Evolutionary conservation across 2,113 vertebrate genomes (phyloP).

Genomic region (Pheucticus melanocephalus): DNA sequence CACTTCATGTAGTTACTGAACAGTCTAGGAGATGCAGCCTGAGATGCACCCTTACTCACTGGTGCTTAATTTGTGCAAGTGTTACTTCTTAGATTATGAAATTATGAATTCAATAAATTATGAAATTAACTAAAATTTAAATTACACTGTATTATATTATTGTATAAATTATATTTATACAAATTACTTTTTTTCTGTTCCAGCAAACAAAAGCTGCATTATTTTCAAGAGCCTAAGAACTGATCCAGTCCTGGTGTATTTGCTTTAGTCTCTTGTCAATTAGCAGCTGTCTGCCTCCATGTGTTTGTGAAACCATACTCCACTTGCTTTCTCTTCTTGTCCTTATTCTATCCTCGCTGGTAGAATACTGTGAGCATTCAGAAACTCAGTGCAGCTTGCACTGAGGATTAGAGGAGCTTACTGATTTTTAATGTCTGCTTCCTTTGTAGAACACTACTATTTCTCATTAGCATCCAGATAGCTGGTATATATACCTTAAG

Average conservation of each 20-base stretch:
- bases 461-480: background rate
- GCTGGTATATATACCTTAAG: background rate
- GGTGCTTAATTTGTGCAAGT: background rate
- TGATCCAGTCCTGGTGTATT: background rate
- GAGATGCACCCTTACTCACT: background rate
- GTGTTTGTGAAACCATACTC: background rate
- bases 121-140: background rate
- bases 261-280: background rate
- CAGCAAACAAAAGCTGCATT: background rate
- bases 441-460: background rate
- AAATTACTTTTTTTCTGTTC: background rate
- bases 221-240: background rate
- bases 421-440: background rate
- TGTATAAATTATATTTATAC: background rate
- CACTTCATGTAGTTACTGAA: background rate
- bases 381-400: background rate
- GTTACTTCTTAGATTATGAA: background rate
- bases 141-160: background rate
- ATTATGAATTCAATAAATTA: background rate
- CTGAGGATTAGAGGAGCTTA: background rate
- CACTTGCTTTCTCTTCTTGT: background rate
- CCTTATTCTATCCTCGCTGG: background rate
- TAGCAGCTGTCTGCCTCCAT: background rate
- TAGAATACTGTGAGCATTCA: background rate
- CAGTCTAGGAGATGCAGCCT: background rate